phyloP scores from a whole-genome alignment of 2,888 invertebrate genomes.

The Callyntrura guangdongensis region DNA sequence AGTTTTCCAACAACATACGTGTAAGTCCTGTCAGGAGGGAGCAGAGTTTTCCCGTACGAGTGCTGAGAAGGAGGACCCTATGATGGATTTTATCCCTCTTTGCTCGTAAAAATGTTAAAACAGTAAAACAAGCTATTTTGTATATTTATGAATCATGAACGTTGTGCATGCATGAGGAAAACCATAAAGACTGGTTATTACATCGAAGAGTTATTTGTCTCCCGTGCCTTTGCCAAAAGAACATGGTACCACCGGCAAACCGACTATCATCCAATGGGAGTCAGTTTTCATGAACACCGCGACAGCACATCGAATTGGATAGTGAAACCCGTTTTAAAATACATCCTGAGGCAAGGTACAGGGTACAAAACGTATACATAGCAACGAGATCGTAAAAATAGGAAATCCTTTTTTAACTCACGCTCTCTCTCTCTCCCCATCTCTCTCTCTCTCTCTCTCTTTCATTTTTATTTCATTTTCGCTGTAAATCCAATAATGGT shows the following conservation, averaged over 20 bases:
- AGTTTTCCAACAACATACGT: no score
- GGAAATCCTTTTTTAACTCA: not conserved
- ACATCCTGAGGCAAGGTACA: no score
- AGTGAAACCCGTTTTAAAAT: no score
- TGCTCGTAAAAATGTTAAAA: conserved; percentile 11
- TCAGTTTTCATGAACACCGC: not conserved
- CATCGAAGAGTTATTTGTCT: not conserved
- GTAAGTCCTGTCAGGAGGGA: no score
- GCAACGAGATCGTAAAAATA: conserved; percentile 1
- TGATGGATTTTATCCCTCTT: not conserved
- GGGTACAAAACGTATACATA: not conserved
- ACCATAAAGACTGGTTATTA: not conserved
- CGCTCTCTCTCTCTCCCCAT: not conserved
- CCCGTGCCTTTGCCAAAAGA: not conserved
- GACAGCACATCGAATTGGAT: not conserved
- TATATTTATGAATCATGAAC: no score
- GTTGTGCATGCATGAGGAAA: not conserved
- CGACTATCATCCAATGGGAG: not conserved
- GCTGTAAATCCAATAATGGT: not conserved
- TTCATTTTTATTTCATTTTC: not conserved
- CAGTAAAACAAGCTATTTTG: conserved; percentile 1
- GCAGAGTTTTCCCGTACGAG: no score
- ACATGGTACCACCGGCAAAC: not conserved
- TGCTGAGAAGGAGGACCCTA: not conserved
- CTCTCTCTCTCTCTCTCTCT: not conserved